Evolutionary conservation across 1,140 invertebrate genomes (phyloP), one percentile per base, ranked within the genome.

Genomic region (Steinernema feltiae): DNA sequence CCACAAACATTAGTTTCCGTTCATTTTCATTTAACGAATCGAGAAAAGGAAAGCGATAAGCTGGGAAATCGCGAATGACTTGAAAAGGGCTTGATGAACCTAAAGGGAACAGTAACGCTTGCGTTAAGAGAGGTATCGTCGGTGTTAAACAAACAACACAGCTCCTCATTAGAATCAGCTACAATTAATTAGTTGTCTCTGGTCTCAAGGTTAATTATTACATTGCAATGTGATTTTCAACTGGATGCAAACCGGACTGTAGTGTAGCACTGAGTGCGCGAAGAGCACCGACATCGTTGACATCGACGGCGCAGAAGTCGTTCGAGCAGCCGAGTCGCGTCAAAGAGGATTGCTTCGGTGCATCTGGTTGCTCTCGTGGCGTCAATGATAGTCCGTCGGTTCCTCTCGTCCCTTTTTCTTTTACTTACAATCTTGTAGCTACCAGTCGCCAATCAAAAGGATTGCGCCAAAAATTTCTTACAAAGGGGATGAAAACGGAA

Each of bases 171-270:
- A 12, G 24, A 27, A 63, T 63, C 53, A 63, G 53, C 53, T 63
- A 63, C 53, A 63, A 63, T 63, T 63, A 63, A 63, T 63, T 63
- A 63, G 53, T 63, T 63, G 53, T 63, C 53, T 63, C 53, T 63
- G 53, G 53, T 63, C 53, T 63, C 53, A 63, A 63, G 53, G 53
- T 63, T 63, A 63, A 63, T 63, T 63, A 63, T 63, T 63, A 63
- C 53, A 63, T 63, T 63, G 53, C 53, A 63, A 63, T 63, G 53
- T n/a, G 53, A 21, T 63, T 63, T 63, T 63, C 53, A 15, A 3
- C 24, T 27, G 24, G 53, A 63, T 63, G 24, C 53, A 63, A 63
- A 63, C 53, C 53, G 53, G 53, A 63, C 53, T 63, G 24, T 27
- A n/a, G n/a, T n/a, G n/a, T n/a, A 63, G 53, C 53, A 27, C 7